These are phyloP conservation scores for Napeogenes sylphis DNA, from an alignment of 2,888 invertebrate genomes.

Conservation along the genomic window DNA sequence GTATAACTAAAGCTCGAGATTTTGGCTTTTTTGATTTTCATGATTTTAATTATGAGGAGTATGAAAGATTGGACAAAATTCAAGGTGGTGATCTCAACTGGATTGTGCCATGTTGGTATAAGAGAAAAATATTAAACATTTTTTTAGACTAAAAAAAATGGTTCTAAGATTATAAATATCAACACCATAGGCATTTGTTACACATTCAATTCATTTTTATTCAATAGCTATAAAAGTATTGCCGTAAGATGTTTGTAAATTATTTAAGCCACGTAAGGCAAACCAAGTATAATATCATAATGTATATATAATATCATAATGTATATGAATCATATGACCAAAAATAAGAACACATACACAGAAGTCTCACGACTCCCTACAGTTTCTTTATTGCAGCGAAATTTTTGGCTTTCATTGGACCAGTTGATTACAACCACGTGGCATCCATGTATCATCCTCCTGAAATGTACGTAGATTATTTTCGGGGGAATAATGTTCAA, in stretches of 20 bases:
- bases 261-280: no score
- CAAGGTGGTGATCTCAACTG: conserved; percentile 94
- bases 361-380: background rate
- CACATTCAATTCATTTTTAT: no score
- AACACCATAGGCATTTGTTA: no score
- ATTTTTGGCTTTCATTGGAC: conserved; percentile 92
- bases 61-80: conserved; percentile 88
- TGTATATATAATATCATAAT: no score
- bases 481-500: conserved; percentile 86
- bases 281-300: no score
- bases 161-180: background rate
- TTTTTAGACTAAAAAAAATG: conserved; percentile 79
- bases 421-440: conserved; percentile 67
- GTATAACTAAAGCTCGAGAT: conserved; percentile 82
- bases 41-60: conserved; percentile 89
- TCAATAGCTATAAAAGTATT: no score
- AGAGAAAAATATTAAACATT: conserved; percentile 62
- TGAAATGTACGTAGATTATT: conserved; percentile 91
- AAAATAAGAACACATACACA: background rate
- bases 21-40: conserved; percentile 89
- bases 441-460: conserved; percentile 81
- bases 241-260: no score
- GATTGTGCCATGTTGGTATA: conserved; percentile 88
- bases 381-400: conserved; percentile 71
- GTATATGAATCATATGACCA: no score